A percentile compares a stretch with the other conserved stretches of the same genome.
Evolutionary conservation across 2,888 invertebrate genomes (phyloP).

Genomic region (Trichopoda pennipes): DNA sequence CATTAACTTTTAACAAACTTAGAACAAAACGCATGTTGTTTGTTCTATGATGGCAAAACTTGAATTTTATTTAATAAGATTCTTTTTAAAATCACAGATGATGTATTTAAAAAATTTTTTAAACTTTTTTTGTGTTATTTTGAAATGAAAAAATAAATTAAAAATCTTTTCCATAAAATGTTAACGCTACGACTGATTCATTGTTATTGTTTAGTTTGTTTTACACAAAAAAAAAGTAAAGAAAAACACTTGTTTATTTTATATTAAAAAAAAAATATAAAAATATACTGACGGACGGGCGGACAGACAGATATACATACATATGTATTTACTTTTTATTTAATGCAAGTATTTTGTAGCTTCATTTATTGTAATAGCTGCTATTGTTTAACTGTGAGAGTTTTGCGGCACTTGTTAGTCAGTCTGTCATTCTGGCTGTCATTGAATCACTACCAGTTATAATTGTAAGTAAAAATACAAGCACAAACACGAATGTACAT

Average conservation of each 20-base stretch:
- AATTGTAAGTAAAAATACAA: constrained; percentile 45
- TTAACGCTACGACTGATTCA: constrained; percentile 61
- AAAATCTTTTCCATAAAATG: constrained; percentile 38
- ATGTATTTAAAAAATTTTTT: not conserved
- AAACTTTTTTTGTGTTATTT: not conserved
- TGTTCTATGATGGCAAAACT: constrained; percentile 23
- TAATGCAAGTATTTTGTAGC: not conserved
- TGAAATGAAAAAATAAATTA: not conserved
- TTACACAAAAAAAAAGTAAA: constrained; percentile 24
- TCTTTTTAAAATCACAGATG: not conserved
- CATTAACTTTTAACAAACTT: constrained; percentile 71
- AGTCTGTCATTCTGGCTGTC: constrained; percentile 1
- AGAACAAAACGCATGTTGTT: constrained; percentile 39
- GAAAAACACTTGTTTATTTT: constrained; percentile 44
- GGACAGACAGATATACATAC: constrained; percentile 5
- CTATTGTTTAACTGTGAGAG: constrained; percentile 24
- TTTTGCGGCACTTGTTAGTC: constrained; percentile 31
- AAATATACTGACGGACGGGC: too few relatives aligned
- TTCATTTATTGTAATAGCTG: not conserved
- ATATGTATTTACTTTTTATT: not conserved
- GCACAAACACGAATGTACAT: constrained; percentile 6
- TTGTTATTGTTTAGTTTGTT: constrained; percentile 24
- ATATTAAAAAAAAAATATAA: constrained; percentile 11
- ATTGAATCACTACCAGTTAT: constrained; percentile 25
- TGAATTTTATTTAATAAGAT: not conserved